These are phyloP conservation scores for Gymnogyps californianus DNA, from an alignment of 2,113 vertebrate genomes.

Conservation along the genomic window DNA sequence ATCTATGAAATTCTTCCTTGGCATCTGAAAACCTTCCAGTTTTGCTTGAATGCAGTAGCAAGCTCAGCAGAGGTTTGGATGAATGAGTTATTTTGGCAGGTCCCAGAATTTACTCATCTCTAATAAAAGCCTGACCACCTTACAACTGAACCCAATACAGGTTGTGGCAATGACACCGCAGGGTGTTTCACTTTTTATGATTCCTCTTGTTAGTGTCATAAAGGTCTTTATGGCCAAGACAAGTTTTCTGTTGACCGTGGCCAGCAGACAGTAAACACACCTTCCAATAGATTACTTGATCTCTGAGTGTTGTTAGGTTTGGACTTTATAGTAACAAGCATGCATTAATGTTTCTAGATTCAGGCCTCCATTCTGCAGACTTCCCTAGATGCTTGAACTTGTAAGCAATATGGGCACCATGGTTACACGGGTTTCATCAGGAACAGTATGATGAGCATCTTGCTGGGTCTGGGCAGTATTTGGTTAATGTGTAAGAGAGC, in stretches of 20 bases:
- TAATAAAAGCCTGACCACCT: background rate
- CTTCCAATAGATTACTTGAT: background rate
- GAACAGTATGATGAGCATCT: background rate
- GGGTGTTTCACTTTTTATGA: background rate
- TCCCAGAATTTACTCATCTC: background rate
- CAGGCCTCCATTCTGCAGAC: background rate
- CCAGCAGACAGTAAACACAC: background rate
- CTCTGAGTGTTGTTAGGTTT: background rate
- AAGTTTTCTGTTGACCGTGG: background rate
- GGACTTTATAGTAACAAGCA: background rate
- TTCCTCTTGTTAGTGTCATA: background rate
- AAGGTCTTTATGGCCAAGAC: background rate
- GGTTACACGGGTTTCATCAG: background rate
- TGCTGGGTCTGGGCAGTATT: background rate
- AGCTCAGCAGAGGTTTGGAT: background rate
- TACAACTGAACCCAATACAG: background rate
- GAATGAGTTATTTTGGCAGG: background rate
- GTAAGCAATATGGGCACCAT: background rate
- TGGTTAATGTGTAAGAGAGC: background rate
- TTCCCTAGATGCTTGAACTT: background rate
- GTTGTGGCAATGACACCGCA: background rate
- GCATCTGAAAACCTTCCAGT: background rate
- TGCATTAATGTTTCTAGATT: background rate
- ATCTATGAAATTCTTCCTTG: background rate
- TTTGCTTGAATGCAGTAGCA: background rate